Evolutionary conservation across 2,888 invertebrate genomes (phyloP).

Genomic region (Venusia cambrica): DNA sequence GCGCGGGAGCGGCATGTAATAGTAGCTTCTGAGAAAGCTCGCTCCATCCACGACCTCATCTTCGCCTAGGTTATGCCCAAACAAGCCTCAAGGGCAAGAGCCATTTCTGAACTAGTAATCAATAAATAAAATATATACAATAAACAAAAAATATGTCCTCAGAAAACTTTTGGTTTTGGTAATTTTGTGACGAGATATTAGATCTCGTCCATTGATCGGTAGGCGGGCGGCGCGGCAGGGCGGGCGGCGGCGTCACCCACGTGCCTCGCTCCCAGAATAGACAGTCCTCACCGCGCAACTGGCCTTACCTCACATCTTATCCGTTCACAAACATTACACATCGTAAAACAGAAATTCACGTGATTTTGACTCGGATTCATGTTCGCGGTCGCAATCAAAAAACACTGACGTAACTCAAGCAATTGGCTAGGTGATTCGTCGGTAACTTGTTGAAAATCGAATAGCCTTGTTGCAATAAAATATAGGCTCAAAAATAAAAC

Average conservation of each 20-base stretch:
- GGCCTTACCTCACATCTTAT: slow-evolving; percentile 48
- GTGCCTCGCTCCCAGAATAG: slow-evolving; percentile 74
- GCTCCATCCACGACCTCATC: too few relatives aligned
- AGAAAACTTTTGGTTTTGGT: too few relatives aligned
- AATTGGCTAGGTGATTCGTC: slow-evolving; percentile 8
- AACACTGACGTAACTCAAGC: slow-evolving; percentile 14
- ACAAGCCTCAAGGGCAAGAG: too few relatives aligned
- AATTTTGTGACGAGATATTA: slow-evolving; percentile 48
- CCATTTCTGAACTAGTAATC: too few relatives aligned
- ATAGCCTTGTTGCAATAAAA: slow-evolving; percentile 1
- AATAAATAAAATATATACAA: too few relatives aligned
- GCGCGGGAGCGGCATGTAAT: too few relatives aligned
- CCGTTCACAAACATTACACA: slow-evolving; percentile 30
- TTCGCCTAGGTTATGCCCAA: too few relatives aligned
- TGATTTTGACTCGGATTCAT: slow-evolving; percentile 15
- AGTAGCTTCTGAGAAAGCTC: too few relatives aligned
- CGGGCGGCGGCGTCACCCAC: slow-evolving; percentile 62
- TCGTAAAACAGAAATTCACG: slow-evolving; percentile 28
- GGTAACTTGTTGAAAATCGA: neutral
- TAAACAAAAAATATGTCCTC: too few relatives aligned
- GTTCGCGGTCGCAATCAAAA: neutral
- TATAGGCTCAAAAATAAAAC: too few relatives aligned
- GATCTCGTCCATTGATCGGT: slow-evolving; percentile 73
- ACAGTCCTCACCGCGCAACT: slow-evolving; percentile 65
- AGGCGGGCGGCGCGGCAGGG: slow-evolving; percentile 53